Percentiles rank a stretch among this genome's conserved stretches.
These are phyloP conservation scores for Microcebus lehilahytsara DNA, from an alignment of 2,113 vertebrate species.

Conservation along the genomic window DNA sequence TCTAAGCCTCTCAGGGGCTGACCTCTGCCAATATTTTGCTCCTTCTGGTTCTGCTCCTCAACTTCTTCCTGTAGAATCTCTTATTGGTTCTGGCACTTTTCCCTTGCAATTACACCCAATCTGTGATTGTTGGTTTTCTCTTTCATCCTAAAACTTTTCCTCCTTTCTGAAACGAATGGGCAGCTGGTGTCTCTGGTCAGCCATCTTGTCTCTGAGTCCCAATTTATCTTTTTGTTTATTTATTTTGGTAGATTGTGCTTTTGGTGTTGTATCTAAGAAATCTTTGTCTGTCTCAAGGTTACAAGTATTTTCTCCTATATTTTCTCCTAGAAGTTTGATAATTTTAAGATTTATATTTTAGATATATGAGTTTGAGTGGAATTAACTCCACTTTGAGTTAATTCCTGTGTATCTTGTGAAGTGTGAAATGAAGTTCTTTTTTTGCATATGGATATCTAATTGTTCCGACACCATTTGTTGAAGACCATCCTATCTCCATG, in stretches of 20 bases:
- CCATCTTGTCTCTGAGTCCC: too few species aligned
- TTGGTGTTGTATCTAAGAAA: slow-evolving; percentile 7
- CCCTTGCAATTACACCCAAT: too few species aligned
- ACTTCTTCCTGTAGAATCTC: too few species aligned
- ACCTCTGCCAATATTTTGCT: too few species aligned
- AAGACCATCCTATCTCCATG: not conserved
- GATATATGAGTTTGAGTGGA: not conserved
- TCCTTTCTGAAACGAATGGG: too few species aligned
- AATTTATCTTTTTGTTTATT: not conserved
- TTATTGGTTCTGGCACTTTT: not conserved
- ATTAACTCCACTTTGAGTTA: not conserved
- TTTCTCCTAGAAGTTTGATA: slow-evolving; percentile 31
- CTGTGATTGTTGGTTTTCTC: too few species aligned
- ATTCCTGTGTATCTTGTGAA: not conserved
- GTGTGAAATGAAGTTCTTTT: not conserved
- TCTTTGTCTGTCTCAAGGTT: not conserved
- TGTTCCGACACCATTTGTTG: not conserved
- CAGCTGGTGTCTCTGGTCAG: too few species aligned
- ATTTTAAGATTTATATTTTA: slow-evolving; percentile 10
- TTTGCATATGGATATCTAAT: not conserved
- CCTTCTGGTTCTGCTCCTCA: too few species aligned
- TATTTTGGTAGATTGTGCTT: not conserved
- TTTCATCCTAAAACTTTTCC: too few species aligned
- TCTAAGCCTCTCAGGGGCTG: too few species aligned
- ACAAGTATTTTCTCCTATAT: not conserved